Evolutionary conservation across 2,888 invertebrate genomes (phyloP).

Genomic region (Phrixothrix hirtus): DNA sequence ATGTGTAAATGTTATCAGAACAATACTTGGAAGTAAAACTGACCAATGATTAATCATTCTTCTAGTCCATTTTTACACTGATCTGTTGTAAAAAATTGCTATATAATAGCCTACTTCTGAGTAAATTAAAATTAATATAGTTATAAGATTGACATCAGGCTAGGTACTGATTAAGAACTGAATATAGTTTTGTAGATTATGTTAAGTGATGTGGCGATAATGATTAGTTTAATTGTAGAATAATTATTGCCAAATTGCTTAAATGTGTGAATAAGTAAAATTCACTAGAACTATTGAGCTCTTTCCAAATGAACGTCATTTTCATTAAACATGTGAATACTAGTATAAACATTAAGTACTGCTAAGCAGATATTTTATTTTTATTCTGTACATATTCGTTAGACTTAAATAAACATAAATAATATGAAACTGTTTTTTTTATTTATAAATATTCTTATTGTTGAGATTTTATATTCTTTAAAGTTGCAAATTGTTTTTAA

Average conservation of each 20-base stretch:
- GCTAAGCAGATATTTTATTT: constrained; percentile 55
- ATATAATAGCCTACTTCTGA: constrained; percentile 3
- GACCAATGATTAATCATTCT: background rate
- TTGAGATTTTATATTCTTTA: no score
- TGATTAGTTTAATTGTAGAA: background rate
- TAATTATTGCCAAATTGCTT: constrained; percentile 4
- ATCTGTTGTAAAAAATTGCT: constrained; percentile 2
- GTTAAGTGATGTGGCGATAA: constrained; percentile 5
- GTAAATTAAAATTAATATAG: constrained; percentile 1
- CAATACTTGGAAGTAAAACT: background rate
- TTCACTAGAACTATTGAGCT: constrained; percentile 30
- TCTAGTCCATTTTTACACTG: constrained; percentile 6
- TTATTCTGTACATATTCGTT: constrained; percentile 56
- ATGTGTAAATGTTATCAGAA: background rate
- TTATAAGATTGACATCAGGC: constrained; percentile 1
- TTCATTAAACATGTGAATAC: constrained; percentile 28
- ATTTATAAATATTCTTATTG: no score
- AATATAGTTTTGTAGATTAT: background rate
- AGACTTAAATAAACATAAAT: constrained; percentile 53
- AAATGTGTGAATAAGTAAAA: constrained; percentile 29
- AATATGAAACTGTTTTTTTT: constrained; percentile 5
- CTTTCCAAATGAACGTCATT: constrained; percentile 33
- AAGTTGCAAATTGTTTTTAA: no score
- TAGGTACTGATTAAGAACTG: constrained; percentile 2
- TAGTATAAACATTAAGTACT: constrained; percentile 44